Evolutionary conservation across 2,797 vertebrate genomes (phyloP).

Genomic region (Chaenodraco wilsoni): DNA sequence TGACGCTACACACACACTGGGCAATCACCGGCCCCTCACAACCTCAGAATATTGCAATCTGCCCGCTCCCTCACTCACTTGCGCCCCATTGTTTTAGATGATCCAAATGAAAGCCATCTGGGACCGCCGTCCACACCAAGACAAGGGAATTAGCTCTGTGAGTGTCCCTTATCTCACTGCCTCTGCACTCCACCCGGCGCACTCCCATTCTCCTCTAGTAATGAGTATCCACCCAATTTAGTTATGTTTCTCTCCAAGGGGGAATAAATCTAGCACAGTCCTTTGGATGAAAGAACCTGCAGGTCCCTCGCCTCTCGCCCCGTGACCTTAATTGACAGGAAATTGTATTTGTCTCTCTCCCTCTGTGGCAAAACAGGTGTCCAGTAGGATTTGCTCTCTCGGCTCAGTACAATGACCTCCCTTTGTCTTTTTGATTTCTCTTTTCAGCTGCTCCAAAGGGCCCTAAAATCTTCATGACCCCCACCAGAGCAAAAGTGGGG

Average conservation of each 20-base stretch:
- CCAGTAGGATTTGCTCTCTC: constrained; percentile 61
- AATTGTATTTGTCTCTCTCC: constrained; percentile 79
- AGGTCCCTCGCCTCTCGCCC: constrained; percentile 71
- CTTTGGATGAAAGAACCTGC: constrained; percentile 75
- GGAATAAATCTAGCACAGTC: constrained; percentile 80
- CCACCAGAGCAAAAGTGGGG: constrained; percentile 91
- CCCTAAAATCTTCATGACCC: constrained; percentile 92
- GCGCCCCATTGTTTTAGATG: constrained; percentile 77
- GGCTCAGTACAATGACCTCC: constrained; percentile 65
- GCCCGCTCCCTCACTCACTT: constrained; percentile 36
- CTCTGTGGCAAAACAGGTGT: constrained; percentile 70
- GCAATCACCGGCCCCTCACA: constrained; percentile 56
- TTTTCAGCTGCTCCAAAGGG: constrained; percentile 93
- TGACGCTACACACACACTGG: constrained; percentile 49
- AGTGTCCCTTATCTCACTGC: constrained; percentile 84
- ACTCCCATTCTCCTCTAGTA: constrained; percentile 83
- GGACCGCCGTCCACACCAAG: constrained; percentile 74
- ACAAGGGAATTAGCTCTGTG: constrained; percentile 84
- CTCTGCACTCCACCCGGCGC: constrained; percentile 78
- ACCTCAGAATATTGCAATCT: constrained; percentile 63
- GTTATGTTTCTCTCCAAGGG: constrained; percentile 73
- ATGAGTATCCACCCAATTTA: constrained; percentile 87
- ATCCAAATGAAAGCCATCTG: constrained; percentile 81
- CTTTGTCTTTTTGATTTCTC: constrained; percentile 37
- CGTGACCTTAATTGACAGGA: constrained; percentile 83